Conservation (phyloP, 2,888 invertebrate genomes). For the Agonopterix arenella region DNA sequence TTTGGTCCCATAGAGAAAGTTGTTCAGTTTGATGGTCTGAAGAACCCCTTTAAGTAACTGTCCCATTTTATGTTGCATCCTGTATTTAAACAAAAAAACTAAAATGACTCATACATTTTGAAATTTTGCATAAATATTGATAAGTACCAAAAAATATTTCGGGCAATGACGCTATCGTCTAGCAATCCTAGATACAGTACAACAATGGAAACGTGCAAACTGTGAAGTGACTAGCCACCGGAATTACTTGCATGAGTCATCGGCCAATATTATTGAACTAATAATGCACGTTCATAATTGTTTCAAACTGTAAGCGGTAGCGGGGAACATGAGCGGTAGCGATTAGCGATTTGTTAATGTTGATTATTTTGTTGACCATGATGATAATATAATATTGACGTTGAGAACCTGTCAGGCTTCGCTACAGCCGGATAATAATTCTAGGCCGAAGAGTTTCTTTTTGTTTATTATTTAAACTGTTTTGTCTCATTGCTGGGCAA, state of each 20-base stretch:
- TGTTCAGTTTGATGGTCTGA: not conserved
- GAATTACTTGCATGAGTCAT: conserved; percentile 36
- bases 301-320: conserved; percentile 11
- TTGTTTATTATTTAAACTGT: too few relatives aligned
- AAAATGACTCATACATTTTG: not conserved
- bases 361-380: too few relatives aligned
- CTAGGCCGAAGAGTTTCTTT: too few relatives aligned
- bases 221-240: conserved; percentile 14
- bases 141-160: not conserved
- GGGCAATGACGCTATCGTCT: conserved; percentile 16
- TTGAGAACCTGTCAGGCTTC: too few relatives aligned
- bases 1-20: conserved; percentile 4
- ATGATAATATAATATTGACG: too few relatives aligned
- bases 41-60: not conserved
- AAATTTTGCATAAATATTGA: not conserved
- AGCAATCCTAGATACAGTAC: conserved; percentile 14
- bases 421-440: too few relatives aligned
- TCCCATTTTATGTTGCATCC: too few relatives aligned
- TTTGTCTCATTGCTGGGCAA: too few relatives aligned
- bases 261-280: conserved; percentile 38
- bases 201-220: conserved; percentile 24
- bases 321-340: conserved; percentile 6
- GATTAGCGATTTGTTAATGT: not conserved
- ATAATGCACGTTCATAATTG: conserved; percentile 16
- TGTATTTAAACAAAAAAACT: not conserved